These are phyloP conservation scores for Camponotus pennsylvanicus DNA, from an alignment of 1,140 invertebrate species.

Conservation along the genomic window DNA sequence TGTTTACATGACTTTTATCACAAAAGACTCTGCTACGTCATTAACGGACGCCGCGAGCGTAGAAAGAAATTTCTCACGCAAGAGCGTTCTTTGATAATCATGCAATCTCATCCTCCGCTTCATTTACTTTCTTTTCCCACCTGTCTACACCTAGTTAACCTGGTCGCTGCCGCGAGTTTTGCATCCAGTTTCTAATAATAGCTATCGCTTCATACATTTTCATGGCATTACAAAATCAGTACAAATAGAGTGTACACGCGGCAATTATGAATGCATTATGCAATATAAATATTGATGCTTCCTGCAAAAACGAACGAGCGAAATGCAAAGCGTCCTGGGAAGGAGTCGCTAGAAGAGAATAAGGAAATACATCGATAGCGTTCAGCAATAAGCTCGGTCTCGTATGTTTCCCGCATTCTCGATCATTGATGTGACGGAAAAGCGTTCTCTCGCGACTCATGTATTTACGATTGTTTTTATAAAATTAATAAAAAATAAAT, in stretches of 20 bases:
- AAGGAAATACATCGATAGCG: slow-evolving; percentile 69
- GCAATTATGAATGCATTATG: slow-evolving; percentile 86
- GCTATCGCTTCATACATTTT: slow-evolving; percentile 86
- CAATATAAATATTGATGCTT: slow-evolving; percentile 87
- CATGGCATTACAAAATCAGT: slow-evolving; percentile 86
- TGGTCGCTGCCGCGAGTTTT: slow-evolving; percentile 77
- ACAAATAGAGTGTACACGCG: slow-evolving; percentile 86
- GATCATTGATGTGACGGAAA: neutral
- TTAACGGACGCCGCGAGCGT: slow-evolving; percentile 57
- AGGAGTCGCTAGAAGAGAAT: slow-evolving; percentile 64
- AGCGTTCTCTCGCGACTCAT: neutral
- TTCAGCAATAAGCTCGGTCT: slow-evolving; percentile 58
- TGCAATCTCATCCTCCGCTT: slow-evolving; percentile 79
- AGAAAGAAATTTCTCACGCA: slow-evolving; percentile 71
- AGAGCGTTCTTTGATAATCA: slow-evolving; percentile 78
- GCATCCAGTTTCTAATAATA: slow-evolving; percentile 85
- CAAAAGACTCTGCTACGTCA: slow-evolving; percentile 61
- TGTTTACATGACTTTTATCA: slow-evolving; percentile 64
- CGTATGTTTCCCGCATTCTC: neutral
- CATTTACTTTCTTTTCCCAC: slow-evolving; percentile 79
- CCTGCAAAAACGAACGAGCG: slow-evolving; percentile 83
- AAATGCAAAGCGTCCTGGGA: slow-evolving; percentile 82
- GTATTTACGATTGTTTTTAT: neutral
- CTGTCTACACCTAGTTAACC: slow-evolving; percentile 78
- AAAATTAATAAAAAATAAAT: slow-evolving; percentile 29